phyloP scores from a whole-genome alignment of 2,888 invertebrate species.

The Gymnoscelis rufifasciata region DNA sequence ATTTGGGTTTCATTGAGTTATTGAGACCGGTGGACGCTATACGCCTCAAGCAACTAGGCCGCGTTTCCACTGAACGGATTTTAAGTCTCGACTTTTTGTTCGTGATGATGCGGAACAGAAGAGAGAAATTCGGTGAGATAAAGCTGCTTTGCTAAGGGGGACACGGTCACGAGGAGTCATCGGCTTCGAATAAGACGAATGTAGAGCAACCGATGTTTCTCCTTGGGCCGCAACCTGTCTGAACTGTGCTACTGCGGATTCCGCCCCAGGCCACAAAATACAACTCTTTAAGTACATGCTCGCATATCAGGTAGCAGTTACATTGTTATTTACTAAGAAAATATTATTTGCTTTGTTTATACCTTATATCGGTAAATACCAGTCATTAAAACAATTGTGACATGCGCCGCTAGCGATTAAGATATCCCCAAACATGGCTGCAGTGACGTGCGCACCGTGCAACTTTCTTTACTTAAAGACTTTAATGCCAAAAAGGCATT shows the following conservation, averaged over 20 bases:
- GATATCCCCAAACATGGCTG: slow-evolving; percentile 31
- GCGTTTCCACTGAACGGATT: slow-evolving; percentile 68
- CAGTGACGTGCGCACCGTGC: slow-evolving; percentile 40
- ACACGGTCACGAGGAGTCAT: slow-evolving; percentile 76
- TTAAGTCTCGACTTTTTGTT: slow-evolving; percentile 73
- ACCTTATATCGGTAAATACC: too few relatives aligned
- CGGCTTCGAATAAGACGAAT: slow-evolving; percentile 68
- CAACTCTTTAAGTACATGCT: too few relatives aligned
- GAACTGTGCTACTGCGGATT: slow-evolving; percentile 37
- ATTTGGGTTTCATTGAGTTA: slow-evolving; percentile 39
- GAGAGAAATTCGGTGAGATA: slow-evolving; percentile 76
- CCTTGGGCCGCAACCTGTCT: slow-evolving; percentile 61
- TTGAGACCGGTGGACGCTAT: slow-evolving; percentile 24
- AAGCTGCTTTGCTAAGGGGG: slow-evolving; percentile 70
- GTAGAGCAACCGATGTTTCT: slow-evolving; percentile 70
- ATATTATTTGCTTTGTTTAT: too few relatives aligned
- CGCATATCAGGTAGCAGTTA: too few relatives aligned
- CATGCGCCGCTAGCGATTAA: background rate
- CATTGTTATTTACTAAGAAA: too few relatives aligned
- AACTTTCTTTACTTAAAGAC: slow-evolving; percentile 53
- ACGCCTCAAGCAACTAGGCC: slow-evolving; percentile 61
- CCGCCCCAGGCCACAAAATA: slow-evolving; percentile 50
- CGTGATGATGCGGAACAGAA: slow-evolving; percentile 73
- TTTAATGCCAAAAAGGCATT: slow-evolving; percentile 50
- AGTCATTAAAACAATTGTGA: too few relatives aligned